Conservation (phyloP, 37 sponge, comb jelly and placozoan genomes). For the Axinella damicornis region DNA sequence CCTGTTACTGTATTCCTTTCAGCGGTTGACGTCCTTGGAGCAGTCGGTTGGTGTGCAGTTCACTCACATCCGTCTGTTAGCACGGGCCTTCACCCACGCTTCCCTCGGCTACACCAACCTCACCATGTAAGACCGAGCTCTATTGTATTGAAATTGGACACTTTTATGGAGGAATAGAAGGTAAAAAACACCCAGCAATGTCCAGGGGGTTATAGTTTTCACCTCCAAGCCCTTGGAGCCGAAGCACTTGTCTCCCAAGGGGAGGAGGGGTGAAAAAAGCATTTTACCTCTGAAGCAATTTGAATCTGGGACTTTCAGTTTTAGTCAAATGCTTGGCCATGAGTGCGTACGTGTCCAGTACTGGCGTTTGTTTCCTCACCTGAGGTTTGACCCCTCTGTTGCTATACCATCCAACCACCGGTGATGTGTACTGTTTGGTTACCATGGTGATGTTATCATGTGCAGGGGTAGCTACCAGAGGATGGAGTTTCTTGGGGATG, state of each 20-base stretch:
- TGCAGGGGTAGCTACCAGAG: conserved; percentile 80
- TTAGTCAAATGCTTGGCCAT: too few relatives aligned
- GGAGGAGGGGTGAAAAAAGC: too few relatives aligned
- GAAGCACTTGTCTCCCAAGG: too few relatives aligned
- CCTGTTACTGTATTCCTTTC: neutral
- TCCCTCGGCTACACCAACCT: conserved; percentile 46
- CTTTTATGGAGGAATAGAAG: too few relatives aligned
- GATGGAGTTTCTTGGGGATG: conserved; percentile 90
- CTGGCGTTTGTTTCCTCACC: neutral
- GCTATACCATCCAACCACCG: neutral
- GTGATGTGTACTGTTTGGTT: neutral
- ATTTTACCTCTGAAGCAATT: too few relatives aligned
- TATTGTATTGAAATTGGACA: too few relatives aligned
- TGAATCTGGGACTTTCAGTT: too few relatives aligned
- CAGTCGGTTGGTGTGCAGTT: conserved; percentile 63
- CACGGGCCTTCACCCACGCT: conserved; percentile 80
- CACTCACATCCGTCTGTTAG: conserved; percentile 66
- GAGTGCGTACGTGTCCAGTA: neutral
- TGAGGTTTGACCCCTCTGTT: neutral
- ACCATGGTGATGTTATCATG: neutral
- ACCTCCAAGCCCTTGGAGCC: too few relatives aligned
- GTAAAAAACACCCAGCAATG: too few relatives aligned
- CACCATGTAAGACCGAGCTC: conserved; percentile 43
- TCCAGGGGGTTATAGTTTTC: too few relatives aligned
- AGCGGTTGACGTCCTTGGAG: conserved; percentile 62